phyloP scores from a whole-genome alignment of 2,888 invertebrate species.

The Pandemis corylana region DNA sequence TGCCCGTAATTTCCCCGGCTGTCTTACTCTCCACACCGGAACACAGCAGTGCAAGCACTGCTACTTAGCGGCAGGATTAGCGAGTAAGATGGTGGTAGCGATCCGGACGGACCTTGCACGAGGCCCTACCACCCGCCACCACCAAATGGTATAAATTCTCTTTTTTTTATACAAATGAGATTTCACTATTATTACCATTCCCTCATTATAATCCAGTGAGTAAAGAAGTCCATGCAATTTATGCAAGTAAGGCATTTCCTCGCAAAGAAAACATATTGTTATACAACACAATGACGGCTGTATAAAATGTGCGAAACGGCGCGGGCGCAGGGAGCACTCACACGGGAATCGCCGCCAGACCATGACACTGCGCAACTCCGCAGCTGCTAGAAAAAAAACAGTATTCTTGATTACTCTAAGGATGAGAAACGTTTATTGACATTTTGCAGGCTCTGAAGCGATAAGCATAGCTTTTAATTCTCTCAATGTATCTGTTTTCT shows the following conservation, averaged over 20 bases:
- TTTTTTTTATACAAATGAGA: no score
- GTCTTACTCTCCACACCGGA: no score
- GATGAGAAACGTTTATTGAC: not conserved
- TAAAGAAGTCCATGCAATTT: not conserved
- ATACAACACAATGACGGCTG: slow-evolving; percentile 34
- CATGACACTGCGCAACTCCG: slow-evolving; percentile 48
- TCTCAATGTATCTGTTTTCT: no score
- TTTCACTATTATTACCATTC: not conserved
- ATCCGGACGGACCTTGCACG: no score
- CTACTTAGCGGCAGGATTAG: no score
- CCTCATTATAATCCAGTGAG: not conserved
- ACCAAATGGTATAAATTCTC: no score
- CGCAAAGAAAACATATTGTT: slow-evolving; percentile 43
- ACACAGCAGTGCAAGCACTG: no score
- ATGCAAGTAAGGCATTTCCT: slow-evolving; percentile 1
- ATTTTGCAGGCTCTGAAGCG: not conserved
- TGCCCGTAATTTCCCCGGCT: no score
- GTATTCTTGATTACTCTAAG: not conserved
- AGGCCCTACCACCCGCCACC: no score
- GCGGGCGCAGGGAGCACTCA: slow-evolving; percentile 45
- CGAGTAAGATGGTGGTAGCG: no score
- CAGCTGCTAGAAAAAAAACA: slow-evolving; percentile 21
- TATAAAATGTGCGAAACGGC: slow-evolving; percentile 34
- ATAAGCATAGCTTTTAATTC: no score
- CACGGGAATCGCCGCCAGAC: slow-evolving; percentile 52